Base-by-base conservation (phyloP, 2,113 vertebrate genomes). In the Potamarius usumacintae region DNA sequence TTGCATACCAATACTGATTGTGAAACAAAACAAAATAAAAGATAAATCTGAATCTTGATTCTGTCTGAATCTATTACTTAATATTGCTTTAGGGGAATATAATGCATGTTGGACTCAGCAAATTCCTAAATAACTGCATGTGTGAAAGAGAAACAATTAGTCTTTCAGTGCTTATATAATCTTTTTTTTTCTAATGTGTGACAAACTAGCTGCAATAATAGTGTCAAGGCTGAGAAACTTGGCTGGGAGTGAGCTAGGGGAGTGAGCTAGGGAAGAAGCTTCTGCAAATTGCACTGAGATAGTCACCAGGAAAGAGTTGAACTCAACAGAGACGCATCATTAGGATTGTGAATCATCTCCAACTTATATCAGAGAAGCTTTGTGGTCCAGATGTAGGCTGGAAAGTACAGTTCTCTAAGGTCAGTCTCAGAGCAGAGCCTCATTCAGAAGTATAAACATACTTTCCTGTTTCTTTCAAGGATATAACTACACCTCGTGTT, bases 401-500 rank as follows among this genome's bases (percentile, higher is more conserved):
- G 57, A 52, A 69, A 67, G 27, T 34, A 50, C 74, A 62, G 42
- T 27, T 78, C n/a, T 79, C 17, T 67, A 34, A 30, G 25, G 57
- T 52, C 74, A 53, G 34, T 55, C 50, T 79, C 11, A 80, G 50
- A 86, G 27, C 25, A 30, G n/a, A 62, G 53, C 58, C 60, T 85
- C 58, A n/a, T 62, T 48, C 17, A 65, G 42, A 27, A 55, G 15
- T 30, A 42, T 7, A 63, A 81, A 82, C 83, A 89, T 88, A 88
- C 80, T 25, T 83, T 60, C 30, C 60, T 86, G 60, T 62, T 83
- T 50, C 30, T 67, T 83, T 88, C 20, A 17, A 80, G 84, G 52
- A 48, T 30, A 10, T 80, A 90, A 85, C 79, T 62, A 83, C 52
- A 71, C 27, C 72, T 57, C 53, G 86, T 85, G 53, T 67, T 67